Evolutionary conservation across 2,888 invertebrate species (phyloP).

Genomic region (Myopa tessellatipennis): DNA sequence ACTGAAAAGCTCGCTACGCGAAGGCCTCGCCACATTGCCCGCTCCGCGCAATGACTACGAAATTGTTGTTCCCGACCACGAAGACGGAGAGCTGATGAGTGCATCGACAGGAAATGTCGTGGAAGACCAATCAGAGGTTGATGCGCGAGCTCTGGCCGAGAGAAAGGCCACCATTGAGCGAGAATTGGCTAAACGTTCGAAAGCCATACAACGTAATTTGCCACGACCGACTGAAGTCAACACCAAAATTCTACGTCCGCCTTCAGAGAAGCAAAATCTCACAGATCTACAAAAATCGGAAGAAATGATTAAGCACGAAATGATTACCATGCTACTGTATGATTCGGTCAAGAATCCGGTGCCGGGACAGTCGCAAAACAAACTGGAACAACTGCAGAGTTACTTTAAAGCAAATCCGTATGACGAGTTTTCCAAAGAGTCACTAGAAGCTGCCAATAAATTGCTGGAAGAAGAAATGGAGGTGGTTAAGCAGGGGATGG

Average conservation of each 20-base stretch:
- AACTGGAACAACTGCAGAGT: conserved; percentile 75
- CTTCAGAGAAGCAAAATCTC: conserved; percentile 80
- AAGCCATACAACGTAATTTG: conserved; percentile 85
- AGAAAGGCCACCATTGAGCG: conserved; percentile 74
- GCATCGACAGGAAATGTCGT: conserved; percentile 68
- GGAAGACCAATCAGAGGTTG: conserved; percentile 90
- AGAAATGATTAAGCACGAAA: conserved; percentile 95
- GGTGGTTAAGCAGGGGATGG: conserved; percentile 92
- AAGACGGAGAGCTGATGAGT: conserved; percentile 65
- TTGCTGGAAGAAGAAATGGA: conserved; percentile 87
- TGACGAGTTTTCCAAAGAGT: conserved; percentile 76
- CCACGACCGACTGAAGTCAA: conserved; percentile 91
- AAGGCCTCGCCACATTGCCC: conserved; percentile 85
- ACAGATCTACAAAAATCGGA: conserved; percentile 94
- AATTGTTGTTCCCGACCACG: conserved; percentile 92
- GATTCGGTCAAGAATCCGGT: conserved; percentile 86
- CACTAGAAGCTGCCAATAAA: conserved; percentile 75
- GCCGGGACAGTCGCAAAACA: conserved; percentile 64
- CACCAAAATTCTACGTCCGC: conserved; percentile 81
- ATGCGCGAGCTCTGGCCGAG: conserved; percentile 77
- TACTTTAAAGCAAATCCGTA: conserved; percentile 91
- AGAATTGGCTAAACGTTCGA: conserved; percentile 79
- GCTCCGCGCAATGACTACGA: conserved; percentile 97
- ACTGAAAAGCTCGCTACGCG: conserved; percentile 79
- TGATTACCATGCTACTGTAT: conserved; percentile 94